Evolutionary conservation across 2,113 vertebrate genomes (phyloP).

Genomic region (Clinocottus analis): DNA sequence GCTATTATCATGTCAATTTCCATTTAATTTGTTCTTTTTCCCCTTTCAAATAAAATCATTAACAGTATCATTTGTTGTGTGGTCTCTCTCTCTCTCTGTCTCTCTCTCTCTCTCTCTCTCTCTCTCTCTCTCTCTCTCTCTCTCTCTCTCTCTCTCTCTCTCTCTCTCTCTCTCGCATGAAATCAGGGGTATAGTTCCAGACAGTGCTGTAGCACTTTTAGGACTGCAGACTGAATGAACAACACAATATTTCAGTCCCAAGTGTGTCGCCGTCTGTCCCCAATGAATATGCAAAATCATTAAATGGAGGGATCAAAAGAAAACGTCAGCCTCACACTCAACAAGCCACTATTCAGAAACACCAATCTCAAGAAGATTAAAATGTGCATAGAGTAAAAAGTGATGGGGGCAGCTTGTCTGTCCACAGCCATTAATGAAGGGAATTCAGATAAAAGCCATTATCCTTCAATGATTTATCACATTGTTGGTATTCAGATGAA

Average conservation of each 20-base stretch:
- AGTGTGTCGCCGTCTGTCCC: slow-evolving; percentile 5
- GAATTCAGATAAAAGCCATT: slow-evolving; percentile 23
- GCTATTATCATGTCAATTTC: slow-evolving; percentile 26
- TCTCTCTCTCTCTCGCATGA: slow-evolving; percentile 13
- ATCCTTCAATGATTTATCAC: slow-evolving; percentile 27
- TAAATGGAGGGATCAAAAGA: slow-evolving; percentile 26
- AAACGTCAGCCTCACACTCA: slow-evolving; percentile 1
- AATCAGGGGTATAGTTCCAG: slow-evolving; percentile 23
- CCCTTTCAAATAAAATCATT: slow-evolving; percentile 65
- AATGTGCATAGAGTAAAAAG: background rate
- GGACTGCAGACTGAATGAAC: slow-evolving; percentile 33
- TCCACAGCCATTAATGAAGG: slow-evolving; percentile 16
- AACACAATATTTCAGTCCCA: slow-evolving; percentile 24
- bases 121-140: slow-evolving; percentile 9
- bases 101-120: background rate
- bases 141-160: background rate
- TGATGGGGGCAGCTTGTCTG: background rate
- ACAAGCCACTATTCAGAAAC: slow-evolving; percentile 16
- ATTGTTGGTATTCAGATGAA: slow-evolving; percentile 6
- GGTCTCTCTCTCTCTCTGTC: background rate
- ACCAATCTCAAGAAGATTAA: slow-evolving; percentile 18
- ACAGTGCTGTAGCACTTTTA: slow-evolving; percentile 23
- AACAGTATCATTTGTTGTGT: slow-evolving; percentile 50
- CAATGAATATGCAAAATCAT: slow-evolving; percentile 24
- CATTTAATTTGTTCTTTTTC: slow-evolving; percentile 24